Percentiles rank a stretch among this genome's conserved stretches.
Conservation (phyloP, 1,140 invertebrate genomes). For the Pseudachorutes palmiensis region DNA sequence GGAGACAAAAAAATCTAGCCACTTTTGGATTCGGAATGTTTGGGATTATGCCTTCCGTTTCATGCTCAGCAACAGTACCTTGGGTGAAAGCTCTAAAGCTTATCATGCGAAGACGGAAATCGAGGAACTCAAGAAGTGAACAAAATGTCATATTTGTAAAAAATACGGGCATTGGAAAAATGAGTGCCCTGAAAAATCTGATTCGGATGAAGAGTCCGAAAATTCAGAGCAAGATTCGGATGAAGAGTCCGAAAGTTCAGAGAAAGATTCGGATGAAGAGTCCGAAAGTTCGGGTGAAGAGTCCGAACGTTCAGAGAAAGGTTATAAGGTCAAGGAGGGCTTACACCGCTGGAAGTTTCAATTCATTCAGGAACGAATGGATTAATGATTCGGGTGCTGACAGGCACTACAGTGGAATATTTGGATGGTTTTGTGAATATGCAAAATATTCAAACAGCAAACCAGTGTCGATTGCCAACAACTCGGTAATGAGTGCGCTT, state of each 20-base stretch:
- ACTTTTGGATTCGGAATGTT: too few relatives aligned
- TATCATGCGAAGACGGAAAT: conserved; percentile 8
- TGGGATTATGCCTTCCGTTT: too few relatives aligned
- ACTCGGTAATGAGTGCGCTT: not conserved
- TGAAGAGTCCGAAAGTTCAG: too few relatives aligned
- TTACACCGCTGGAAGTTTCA: not conserved
- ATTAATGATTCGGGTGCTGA: conserved; percentile 20
- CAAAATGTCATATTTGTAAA: conserved; percentile 15
- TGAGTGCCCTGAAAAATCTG: too few relatives aligned
- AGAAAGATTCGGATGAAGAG: too few relatives aligned
- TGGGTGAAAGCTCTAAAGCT: conserved; percentile 10
- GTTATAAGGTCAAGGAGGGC: not conserved
- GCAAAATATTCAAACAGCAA: conserved; percentile 11
- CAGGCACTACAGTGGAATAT: conserved; percentile 21
- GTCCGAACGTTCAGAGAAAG: not conserved
- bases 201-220: too few relatives aligned
- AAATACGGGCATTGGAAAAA: conserved; percentile 19
- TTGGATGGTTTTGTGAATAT: conserved; percentile 19
- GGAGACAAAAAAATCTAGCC: too few relatives aligned
- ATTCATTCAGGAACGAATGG: not conserved
- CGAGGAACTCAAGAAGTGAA: conserved; percentile 19
- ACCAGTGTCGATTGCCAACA: conserved; percentile 4
- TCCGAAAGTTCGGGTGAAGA: conserved; percentile 8
- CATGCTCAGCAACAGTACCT: too few relatives aligned
- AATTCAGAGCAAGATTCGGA: too few relatives aligned